Base-by-base conservation (phyloP, 2,797 vertebrate species). In the Geotrypetes seraphini region DNA sequence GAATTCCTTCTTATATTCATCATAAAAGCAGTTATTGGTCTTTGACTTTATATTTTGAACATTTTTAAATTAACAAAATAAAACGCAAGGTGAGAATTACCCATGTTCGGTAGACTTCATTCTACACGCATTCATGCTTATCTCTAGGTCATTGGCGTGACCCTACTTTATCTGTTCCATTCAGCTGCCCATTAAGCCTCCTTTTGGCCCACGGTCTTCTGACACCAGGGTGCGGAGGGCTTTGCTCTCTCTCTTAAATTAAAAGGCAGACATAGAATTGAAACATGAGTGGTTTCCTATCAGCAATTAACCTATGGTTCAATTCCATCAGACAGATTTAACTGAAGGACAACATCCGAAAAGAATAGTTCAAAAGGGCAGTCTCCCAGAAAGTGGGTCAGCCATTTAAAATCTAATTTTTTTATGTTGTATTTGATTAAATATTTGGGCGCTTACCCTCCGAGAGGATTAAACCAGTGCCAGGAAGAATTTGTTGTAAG, bases 231-330 rank as follows among this genome's bases (percentile, higher is more conserved):
- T 14, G 12, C 13, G 13, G 21, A 16, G 13, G 8, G 16, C 17
- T n/a, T 10, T 2, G 18, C 5, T 25, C 16, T 29, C 31, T 8
- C 6, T 4, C 19, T 20, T 9, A 36, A 4, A 21, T n/a, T n/a
- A n/a, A n/a, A n/a, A n/a, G n/a, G n/a, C n/a, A n/a, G n/a, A 26
- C 37, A 13, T 7, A 22, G 16, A 26, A 12, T 6, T 20, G 5
- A 3, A 33, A 41, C 6, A 14, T 25, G 32, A 19, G 32, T 22
- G 22, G 29, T 13, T 50, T 18, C 58, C 44, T 28, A 39, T 40
- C 9, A 19, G 34, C 44, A 57, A 66, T 68, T 68, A 68, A 68
- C 64, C 47, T 43, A 32, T 46, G 10, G 33, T 56, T 43, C 43
- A 42, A 26, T 25, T 63, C 47, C 36, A 36, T 44, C 33, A 20